Evolutionary conservation across 2,797 vertebrate genomes (phyloP).

Genomic region (Rhyacichthys aspro): DNA sequence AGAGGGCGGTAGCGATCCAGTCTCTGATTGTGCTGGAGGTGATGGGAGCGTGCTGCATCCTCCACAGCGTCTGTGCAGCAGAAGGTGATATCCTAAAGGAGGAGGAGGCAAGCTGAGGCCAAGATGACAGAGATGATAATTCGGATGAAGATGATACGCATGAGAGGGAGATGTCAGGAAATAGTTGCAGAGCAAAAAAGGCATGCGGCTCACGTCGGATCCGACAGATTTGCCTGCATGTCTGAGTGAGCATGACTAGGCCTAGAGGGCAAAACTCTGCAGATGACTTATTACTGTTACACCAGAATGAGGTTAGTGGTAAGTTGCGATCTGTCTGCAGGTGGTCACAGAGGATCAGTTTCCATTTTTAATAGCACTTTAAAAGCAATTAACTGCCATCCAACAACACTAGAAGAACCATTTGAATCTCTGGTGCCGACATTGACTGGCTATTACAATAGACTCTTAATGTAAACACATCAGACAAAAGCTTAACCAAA

Average conservation of each 20-base stretch:
- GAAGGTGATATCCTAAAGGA: slow-evolving; percentile 35
- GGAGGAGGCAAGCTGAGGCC: slow-evolving; percentile 16
- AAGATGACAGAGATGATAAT: slow-evolving; percentile 18
- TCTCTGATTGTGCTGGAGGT: slow-evolving; percentile 31
- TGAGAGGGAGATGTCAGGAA: slow-evolving; percentile 29
- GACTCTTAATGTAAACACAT: slow-evolving; percentile 23
- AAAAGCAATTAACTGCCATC: slow-evolving; percentile 9
- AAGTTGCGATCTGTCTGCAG: background rate
- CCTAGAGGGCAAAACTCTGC: slow-evolving; percentile 23
- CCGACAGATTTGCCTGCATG: slow-evolving; percentile 20
- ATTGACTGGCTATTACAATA: background rate
- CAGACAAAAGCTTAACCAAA: slow-evolving; percentile 19
- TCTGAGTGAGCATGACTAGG: slow-evolving; percentile 34
- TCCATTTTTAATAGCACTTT: slow-evolving; percentile 4
- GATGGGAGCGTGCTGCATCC: slow-evolving; percentile 23
- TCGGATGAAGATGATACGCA: slow-evolving; percentile 14
- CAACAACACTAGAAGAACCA: background rate
- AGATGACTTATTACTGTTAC: slow-evolving; percentile 23
- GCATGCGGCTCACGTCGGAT: slow-evolving; percentile 12
- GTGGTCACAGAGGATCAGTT: slow-evolving; percentile 6
- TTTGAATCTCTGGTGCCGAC: slow-evolving; percentile 1
- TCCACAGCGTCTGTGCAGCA: slow-evolving; percentile 41
- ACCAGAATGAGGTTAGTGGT: background rate
- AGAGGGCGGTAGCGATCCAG: slow-evolving; percentile 19
- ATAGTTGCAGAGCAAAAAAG: slow-evolving; percentile 9